Conservation (phyloP, 2,888 invertebrate genomes). For the Acrobeloides nanus region DNA sequence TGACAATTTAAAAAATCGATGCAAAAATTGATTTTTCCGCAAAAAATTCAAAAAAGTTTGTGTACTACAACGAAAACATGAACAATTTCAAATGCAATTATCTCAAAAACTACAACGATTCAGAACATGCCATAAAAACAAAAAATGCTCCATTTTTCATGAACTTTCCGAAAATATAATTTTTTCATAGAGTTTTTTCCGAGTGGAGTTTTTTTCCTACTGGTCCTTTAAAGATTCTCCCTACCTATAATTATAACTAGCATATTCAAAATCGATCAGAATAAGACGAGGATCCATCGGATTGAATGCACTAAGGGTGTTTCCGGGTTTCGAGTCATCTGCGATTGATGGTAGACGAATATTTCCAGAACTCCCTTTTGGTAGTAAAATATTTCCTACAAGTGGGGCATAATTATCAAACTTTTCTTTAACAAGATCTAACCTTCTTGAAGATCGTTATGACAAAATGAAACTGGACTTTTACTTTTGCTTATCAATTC, state of each 20-base stretch:
- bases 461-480: slow-evolving; percentile 67
- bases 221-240: no score
- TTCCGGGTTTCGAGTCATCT: slow-evolving; percentile 23
- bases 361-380: slow-evolving; percentile 52
- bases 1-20: no score
- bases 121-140: no score
- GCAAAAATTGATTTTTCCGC: no score
- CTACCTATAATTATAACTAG: slow-evolving; percentile 68
- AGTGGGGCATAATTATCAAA: slow-evolving; percentile 15
- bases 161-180: no score
- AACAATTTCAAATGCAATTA: no score
- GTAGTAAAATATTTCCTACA: slow-evolving; percentile 54
- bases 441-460: slow-evolving; percentile 56
- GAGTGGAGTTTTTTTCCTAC: no score
- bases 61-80: no score
- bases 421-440: not conserved
- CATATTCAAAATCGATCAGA: slow-evolving; percentile 32
- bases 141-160: no score
- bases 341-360: slow-evolving; percentile 43
- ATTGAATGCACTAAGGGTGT: slow-evolving; percentile 49
- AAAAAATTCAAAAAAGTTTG: no score
- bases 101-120: no score
- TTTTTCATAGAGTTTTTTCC: no score
- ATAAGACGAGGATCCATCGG: slow-evolving; percentile 55
- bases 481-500: slow-evolving; percentile 43